Evolutionary conservation across 2,888 invertebrate genomes (phyloP).

Genomic region (Eudiplozoon nipponicum): DNA sequence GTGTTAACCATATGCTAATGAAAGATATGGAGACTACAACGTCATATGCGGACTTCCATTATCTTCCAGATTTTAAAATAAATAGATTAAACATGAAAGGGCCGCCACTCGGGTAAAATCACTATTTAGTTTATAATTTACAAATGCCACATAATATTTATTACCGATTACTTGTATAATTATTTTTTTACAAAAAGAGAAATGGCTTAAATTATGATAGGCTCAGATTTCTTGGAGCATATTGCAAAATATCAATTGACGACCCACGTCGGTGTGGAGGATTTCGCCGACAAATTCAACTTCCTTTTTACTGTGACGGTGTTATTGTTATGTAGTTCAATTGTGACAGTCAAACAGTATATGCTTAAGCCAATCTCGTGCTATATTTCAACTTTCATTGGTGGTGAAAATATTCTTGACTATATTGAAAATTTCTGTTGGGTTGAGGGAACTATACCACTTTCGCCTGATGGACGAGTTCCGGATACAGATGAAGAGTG

Average conservation of each 20-base stretch:
- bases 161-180: too few species aligned
- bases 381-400: constrained; percentile 12
- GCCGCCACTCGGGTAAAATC: too few species aligned
- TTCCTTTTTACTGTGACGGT: constrained; percentile 10
- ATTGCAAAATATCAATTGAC: constrained; percentile 6
- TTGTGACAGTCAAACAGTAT: constrained; percentile 15
- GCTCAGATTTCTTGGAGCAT: constrained; percentile 9
- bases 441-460: constrained; percentile 15
- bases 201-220: too few species aligned
- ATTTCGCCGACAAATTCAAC: constrained; percentile 13
- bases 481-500: constrained; percentile 8
- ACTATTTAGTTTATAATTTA: too few species aligned
- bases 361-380: constrained; percentile 13
- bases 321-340: constrained; percentile 6
- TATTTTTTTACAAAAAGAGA: too few species aligned
- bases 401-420: constrained; percentile 8
- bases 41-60: too few species aligned
- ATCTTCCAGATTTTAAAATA: too few species aligned
- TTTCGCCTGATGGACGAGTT: constrained; percentile 1
- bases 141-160: too few species aligned
- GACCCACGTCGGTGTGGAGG: constrained; percentile 12
- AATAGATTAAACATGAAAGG: too few species aligned
- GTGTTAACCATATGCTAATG: too few species aligned
- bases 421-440: constrained; percentile 15
- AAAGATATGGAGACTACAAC: too few species aligned